phyloP scores from a whole-genome alignment of 2,888 invertebrate species.

The Drosophila sordidula region DNA sequence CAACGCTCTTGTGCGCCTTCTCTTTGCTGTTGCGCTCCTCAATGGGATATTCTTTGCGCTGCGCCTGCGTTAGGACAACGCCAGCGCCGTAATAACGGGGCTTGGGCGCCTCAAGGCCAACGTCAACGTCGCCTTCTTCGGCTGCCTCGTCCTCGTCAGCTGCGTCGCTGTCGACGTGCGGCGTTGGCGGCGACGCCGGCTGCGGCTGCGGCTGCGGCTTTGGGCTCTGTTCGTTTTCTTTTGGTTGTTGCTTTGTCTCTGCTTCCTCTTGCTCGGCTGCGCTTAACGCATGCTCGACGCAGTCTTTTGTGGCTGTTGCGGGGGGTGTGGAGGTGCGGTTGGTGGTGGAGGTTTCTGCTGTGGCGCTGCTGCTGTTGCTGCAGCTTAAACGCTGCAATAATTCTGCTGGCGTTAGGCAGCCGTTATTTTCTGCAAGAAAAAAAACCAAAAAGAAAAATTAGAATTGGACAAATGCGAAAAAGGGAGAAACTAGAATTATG shows the following conservation, averaged over 20 bases:
- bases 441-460: slow-evolving; percentile 15
- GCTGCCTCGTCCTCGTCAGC: slow-evolving; percentile 17
- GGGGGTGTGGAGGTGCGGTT: slow-evolving; percentile 43
- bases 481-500: not conserved
- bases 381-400: slow-evolving; percentile 67
- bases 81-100: slow-evolving; percentile 92
- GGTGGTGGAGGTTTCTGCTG: slow-evolving; percentile 34
- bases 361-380: slow-evolving; percentile 36
- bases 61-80: slow-evolving; percentile 92
- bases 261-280: slow-evolving; percentile 3
- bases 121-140: slow-evolving; percentile 38
- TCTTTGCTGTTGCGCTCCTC: slow-evolving; percentile 62
- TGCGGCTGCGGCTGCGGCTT: slow-evolving; percentile 11
- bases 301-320: slow-evolving; percentile 75
- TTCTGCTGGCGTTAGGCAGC: slow-evolving; percentile 65
- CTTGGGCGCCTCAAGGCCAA: slow-evolving; percentile 80
- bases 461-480: slow-evolving; percentile 11
- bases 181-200: slow-evolving; percentile 20
- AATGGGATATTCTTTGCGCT: slow-evolving; percentile 90
- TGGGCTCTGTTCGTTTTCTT: slow-evolving; percentile 53
- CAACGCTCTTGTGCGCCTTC: not conserved
- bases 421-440: slow-evolving; percentile 61
- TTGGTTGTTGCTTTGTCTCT: slow-evolving; percentile 62
- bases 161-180: slow-evolving; percentile 16
- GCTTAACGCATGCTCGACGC: slow-evolving; percentile 51